Evolutionary conservation across 2,888 invertebrate genomes (phyloP).

Genomic region (Tiliacea aurago): DNA sequence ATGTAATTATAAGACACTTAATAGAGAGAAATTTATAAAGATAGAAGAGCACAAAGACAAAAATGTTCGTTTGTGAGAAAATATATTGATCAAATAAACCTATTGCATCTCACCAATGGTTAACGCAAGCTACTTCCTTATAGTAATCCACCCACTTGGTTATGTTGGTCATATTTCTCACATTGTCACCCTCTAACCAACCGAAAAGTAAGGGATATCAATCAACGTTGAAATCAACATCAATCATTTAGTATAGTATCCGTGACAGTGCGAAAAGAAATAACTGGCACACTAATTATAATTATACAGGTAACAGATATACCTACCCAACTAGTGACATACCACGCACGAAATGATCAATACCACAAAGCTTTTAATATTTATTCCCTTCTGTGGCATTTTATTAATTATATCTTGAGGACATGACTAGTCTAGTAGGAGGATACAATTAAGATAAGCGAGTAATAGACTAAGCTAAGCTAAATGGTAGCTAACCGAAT

Average conservation of each 20-base stretch:
- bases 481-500: neutral
- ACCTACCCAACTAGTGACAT: neutral
- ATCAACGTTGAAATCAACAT: slow-evolving; percentile 41
- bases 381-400: neutral
- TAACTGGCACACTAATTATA: slow-evolving; percentile 13
- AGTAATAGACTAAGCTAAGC: neutral
- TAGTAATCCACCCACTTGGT: too few relatives aligned
- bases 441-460: too few relatives aligned
- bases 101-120: too few relatives aligned
- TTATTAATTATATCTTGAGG: neutral
- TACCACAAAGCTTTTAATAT: neutral
- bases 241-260: slow-evolving; percentile 34
- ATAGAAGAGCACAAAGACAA: neutral
- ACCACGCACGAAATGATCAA: slow-evolving; percentile 11
- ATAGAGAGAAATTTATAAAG: neutral
- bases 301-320: slow-evolving; percentile 29
- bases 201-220: slow-evolving; percentile 21
- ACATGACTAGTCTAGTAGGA: neutral
- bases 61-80: neutral
- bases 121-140: neutral
- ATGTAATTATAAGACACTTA: neutral
- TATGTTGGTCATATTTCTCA: neutral
- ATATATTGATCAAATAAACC: neutral
- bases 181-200: neutral
- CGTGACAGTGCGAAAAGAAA: slow-evolving; percentile 27